phyloP scores from a whole-genome alignment of 2,113 vertebrate genomes.

The Sphaerodactylus townsendi region DNA sequence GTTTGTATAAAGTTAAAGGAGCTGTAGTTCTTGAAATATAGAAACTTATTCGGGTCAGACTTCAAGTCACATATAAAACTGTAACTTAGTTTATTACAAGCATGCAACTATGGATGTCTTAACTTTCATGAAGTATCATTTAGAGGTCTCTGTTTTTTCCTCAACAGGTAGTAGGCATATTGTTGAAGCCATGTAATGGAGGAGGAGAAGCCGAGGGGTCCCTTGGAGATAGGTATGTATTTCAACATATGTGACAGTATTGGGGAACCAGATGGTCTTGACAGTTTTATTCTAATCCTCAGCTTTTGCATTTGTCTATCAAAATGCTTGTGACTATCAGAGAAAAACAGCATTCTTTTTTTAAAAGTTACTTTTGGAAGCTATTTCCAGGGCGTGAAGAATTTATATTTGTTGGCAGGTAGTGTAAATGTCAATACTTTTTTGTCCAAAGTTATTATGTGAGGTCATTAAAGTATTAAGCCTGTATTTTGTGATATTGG shows the following conservation, averaged over 20 bases:
- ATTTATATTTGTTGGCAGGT: background rate
- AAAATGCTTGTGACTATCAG: background rate
- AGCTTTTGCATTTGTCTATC: background rate
- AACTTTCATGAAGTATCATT: constrained; percentile 9
- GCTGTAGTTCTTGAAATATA: background rate
- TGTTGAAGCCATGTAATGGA: constrained; percentile 82
- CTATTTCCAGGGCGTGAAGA: background rate
- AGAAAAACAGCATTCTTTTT: background rate
- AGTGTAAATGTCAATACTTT: background rate
- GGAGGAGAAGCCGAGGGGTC: constrained; percentile 83
- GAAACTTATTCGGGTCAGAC: background rate
- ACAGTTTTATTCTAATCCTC: background rate
- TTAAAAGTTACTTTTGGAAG: background rate
- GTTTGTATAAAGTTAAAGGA: background rate
- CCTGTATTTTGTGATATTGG: background rate
- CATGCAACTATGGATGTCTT: background rate
- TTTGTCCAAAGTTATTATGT: background rate
- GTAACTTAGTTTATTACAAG: background rate
- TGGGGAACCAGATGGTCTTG: background rate
- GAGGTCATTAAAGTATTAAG: background rate
- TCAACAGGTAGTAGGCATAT: constrained; percentile 69
- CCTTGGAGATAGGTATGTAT: constrained; percentile 82
- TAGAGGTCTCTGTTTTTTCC: constrained; percentile 34
- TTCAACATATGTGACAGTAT: constrained; percentile 1
- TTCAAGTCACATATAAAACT: background rate